phyloP scores from a whole-genome alignment of 2,113 vertebrate species.

The Dromas ardeola region DNA sequence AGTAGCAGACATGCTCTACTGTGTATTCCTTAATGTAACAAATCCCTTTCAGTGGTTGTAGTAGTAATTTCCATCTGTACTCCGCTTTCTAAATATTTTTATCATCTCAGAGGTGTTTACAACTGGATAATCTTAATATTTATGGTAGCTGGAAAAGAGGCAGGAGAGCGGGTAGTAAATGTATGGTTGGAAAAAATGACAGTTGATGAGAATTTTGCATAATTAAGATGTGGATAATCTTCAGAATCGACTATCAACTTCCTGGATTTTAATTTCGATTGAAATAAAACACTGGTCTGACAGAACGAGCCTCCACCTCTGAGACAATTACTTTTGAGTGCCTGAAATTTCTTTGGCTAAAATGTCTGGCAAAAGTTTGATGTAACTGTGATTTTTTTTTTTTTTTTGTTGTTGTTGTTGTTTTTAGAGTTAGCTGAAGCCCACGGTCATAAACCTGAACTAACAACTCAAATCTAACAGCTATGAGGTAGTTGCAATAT shows the following conservation, averaged over 20 bases:
- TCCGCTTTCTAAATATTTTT: conserved; percentile 66
- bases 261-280: not conserved
- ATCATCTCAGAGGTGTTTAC: conserved; percentile 52
- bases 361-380: not conserved
- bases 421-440: not conserved
- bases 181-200: conserved; percentile 47
- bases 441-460: not conserved
- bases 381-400: not conserved
- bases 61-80: conserved; percentile 35
- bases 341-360: not conserved
- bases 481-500: not conserved
- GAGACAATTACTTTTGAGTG: not conserved
- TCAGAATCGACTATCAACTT: not conserved
- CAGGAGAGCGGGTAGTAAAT: conserved; percentile 33
- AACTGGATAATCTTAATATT: conserved; percentile 61
- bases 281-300: not conserved
- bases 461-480: not conserved
- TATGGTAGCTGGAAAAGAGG: conserved; percentile 32
- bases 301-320: not conserved
- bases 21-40: conserved; percentile 43
- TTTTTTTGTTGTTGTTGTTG: too few relatives aligned
- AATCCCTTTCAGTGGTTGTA: conserved; percentile 5
- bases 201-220: conserved; percentile 30
- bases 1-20: not conserved
- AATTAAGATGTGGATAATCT: conserved; percentile 15